Evolutionary conservation across 2,113 vertebrate genomes (phyloP).

Genomic region (Campylorhamphus procurvoides): DNA sequence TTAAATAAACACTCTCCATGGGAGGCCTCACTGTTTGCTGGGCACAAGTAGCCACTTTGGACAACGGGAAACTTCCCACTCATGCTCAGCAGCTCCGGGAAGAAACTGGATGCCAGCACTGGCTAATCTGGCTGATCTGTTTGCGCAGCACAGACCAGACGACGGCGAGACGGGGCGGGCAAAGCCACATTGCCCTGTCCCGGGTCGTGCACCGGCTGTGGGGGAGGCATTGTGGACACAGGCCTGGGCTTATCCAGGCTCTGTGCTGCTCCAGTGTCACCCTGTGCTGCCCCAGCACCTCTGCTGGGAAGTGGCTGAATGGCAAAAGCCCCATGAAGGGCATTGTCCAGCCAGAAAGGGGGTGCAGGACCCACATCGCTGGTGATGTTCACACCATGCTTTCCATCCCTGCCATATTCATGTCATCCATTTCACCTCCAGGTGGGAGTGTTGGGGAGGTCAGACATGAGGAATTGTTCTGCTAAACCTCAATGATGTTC

Average conservation of each 20-base stretch:
- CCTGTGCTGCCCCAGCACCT: fast-evolving
- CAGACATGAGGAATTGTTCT: not conserved
- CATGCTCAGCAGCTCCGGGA: fast-evolving
- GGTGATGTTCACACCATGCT: not conserved
- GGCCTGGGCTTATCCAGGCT: not conserved
- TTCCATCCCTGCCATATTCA: not conserved
- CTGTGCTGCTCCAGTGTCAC: not conserved
- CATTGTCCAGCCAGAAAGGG: not conserved
- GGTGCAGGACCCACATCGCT: not conserved
- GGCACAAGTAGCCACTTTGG: not conserved
- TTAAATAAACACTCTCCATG: not conserved
- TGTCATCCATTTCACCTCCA: not conserved
- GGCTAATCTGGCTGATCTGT: not conserved
- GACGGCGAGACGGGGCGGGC: not conserved
- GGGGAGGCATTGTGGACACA: not conserved
- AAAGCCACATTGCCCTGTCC: not conserved
- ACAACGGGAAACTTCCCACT: not conserved
- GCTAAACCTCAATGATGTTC: not conserved
- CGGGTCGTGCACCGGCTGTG: fast-evolving
- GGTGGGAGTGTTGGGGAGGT: not conserved
- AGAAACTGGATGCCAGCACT: not conserved
- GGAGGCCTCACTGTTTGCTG: not conserved
- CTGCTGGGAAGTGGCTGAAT: fast-evolving
- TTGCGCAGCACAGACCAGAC: not conserved
- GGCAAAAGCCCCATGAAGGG: not conserved